Percentiles rank a stretch among this genome's conserved stretches.
Evolutionary conservation across 2,888 invertebrate species (phyloP).

Genomic region (Heliconius charithonia): DNA sequence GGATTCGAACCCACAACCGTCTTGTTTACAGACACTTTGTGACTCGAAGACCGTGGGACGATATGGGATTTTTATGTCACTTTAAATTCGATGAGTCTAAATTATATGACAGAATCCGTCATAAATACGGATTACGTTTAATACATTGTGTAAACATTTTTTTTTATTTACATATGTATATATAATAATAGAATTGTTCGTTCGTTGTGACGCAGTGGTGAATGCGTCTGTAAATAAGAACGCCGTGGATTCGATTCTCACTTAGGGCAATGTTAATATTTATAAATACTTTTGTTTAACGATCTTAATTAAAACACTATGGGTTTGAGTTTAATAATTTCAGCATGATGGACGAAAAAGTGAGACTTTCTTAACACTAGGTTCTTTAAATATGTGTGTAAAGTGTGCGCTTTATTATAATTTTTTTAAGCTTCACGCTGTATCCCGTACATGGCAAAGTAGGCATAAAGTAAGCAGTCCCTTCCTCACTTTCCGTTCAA

Average conservation of each 20-base stretch:
- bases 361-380: background rate
- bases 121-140: slow-evolving; percentile 44
- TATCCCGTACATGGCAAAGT: background rate
- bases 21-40: background rate
- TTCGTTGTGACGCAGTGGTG: background rate
- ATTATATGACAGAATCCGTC: slow-evolving; percentile 40
- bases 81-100: slow-evolving; percentile 38
- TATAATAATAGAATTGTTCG: background rate
- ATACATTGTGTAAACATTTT: slow-evolving; percentile 22
- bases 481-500: background rate
- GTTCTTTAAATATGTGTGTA: background rate
- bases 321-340: too few relatives aligned
- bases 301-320: too few relatives aligned
- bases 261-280: background rate
- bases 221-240: background rate
- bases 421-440: background rate
- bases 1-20: background rate
- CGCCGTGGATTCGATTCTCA: background rate
- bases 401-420: background rate
- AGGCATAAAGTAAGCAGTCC: background rate
- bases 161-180: background rate
- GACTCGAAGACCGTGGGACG: background rate
- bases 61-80: slow-evolving; percentile 32
- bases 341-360: too few relatives aligned
- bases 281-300: too few relatives aligned